These are phyloP conservation scores for Cherax quadricarinatus DNA, from an alignment of 1,140 invertebrate species.

Conservation along the genomic window DNA sequence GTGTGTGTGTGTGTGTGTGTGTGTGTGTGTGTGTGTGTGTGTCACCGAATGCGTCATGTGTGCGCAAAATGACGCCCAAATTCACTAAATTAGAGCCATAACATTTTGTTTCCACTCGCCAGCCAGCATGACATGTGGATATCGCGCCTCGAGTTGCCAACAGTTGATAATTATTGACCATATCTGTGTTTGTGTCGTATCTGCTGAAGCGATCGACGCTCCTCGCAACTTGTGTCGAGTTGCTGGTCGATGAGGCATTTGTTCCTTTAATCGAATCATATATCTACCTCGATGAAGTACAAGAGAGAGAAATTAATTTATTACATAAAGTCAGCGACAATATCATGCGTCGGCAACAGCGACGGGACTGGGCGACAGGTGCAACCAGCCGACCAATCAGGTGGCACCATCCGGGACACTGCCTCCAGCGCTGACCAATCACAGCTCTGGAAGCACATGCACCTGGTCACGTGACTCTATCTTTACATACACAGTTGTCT, in stretches of 20 bases:
- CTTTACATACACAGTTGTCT: conserved; percentile 48
- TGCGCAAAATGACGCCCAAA: conserved; percentile 38
- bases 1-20: neutral
- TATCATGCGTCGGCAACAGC: conserved; percentile 57
- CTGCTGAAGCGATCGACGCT: conserved; percentile 27
- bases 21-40: neutral
- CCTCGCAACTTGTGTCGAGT: conserved; percentile 20
- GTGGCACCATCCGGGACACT: conserved; percentile 58
- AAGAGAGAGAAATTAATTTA: conserved; percentile 57
- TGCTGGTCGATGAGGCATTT: conserved; percentile 37
- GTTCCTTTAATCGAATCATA: conserved; percentile 37
- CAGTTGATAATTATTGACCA: conserved; percentile 49
- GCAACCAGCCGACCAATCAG: conserved; percentile 39
- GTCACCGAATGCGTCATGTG: conserved; percentile 18
- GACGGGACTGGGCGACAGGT: conserved; percentile 30
- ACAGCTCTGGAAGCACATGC: conserved; percentile 29
- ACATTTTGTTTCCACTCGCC: conserved; percentile 45
- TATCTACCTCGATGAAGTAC: conserved; percentile 45
- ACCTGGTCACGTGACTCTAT: conserved; percentile 50
- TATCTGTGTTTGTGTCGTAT: conserved; percentile 44
- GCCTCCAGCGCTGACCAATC: conserved; percentile 54
- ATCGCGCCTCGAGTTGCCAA: conserved; percentile 51
- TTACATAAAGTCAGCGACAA: conserved; percentile 39
- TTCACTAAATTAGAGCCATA: conserved; percentile 56
- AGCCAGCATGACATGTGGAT: conserved; percentile 55